Percentiles rank a stretch among this genome's conserved stretches.
These are phyloP conservation scores for Myrmophylax atrothorax DNA, from an alignment of 2,113 vertebrate species.

Conservation along the genomic window DNA sequence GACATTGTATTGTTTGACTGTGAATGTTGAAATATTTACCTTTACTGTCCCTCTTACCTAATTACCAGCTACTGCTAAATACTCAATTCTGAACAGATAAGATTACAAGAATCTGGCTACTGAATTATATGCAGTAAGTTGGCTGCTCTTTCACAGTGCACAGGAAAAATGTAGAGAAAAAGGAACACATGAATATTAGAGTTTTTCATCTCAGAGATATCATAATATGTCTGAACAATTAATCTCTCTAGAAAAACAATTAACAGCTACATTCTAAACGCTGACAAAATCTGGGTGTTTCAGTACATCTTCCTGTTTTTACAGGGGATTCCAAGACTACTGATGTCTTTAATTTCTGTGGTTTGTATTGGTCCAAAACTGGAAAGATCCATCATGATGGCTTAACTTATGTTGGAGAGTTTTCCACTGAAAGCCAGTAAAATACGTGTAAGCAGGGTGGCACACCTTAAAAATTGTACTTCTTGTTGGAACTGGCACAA, in stretches of 20 bases:
- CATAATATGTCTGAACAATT: background rate
- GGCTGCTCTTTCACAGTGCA: background rate
- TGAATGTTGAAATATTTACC: background rate
- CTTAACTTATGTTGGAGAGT: background rate
- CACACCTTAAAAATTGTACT: background rate
- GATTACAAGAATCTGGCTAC: background rate
- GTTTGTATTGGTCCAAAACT: background rate
- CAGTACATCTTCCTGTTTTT: background rate
- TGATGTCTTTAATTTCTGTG: background rate
- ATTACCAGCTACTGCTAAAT: background rate
- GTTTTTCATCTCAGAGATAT: background rate
- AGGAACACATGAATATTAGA: background rate
- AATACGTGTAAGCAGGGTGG: background rate
- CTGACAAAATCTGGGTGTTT: background rate
- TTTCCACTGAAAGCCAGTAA: background rate
- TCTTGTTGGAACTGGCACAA: background rate
- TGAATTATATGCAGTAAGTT: background rate
- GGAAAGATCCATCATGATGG: accelerated
- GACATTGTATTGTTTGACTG: background rate
- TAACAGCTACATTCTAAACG: background rate
- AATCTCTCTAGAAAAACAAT: background rate
- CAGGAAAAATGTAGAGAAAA: background rate
- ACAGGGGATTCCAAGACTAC: background rate
- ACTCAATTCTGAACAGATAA: background rate
- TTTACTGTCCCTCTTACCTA: background rate